phyloP scores from a whole-genome alignment of 2,113 vertebrate species.

The Thymallus thymallus region DNA sequence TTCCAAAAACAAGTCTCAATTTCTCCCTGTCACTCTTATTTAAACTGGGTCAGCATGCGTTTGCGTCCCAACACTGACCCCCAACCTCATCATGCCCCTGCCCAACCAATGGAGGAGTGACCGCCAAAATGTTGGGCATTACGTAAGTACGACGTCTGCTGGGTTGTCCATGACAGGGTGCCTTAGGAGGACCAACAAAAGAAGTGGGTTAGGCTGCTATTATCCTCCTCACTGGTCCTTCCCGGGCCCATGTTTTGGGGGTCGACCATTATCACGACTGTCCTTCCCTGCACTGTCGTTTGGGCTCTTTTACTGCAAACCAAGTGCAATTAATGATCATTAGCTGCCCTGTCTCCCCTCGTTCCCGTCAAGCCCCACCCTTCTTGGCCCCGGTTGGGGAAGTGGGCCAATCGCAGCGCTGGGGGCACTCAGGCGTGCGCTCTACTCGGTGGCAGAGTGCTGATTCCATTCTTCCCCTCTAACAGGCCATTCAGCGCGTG shows the following conservation, averaged over 20 bases:
- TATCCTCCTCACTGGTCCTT: constrained; percentile 49
- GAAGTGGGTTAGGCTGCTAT: constrained; percentile 69
- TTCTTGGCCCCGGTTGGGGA: constrained; percentile 73
- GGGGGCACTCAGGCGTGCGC: constrained; percentile 78
- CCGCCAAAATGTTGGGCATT: constrained; percentile 68
- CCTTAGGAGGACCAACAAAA: constrained; percentile 54
- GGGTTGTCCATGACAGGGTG: constrained; percentile 50
- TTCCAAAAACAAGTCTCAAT: no score
- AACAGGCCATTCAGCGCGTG: constrained; percentile 81
- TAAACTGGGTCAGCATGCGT: no score
- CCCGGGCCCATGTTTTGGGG: constrained; percentile 33
- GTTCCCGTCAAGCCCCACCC: constrained; percentile 84
- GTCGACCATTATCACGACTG: constrained; percentile 71
- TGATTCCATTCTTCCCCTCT: constrained; percentile 82
- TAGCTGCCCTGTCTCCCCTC: constrained; percentile 88
- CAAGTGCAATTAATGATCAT: constrained; percentile 96
- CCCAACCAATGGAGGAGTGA: constrained; percentile 27
- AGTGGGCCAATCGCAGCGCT: constrained; percentile 72
- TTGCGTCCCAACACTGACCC: constrained; percentile 7
- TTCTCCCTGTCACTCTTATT: no score
- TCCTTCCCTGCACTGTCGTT: constrained; percentile 78
- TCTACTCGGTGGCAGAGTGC: constrained; percentile 78
- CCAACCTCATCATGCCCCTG: constrained; percentile 2
- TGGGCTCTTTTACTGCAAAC: constrained; percentile 82
- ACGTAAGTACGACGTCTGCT: constrained; percentile 65